Conservation (phyloP, 2,113 vertebrate genomes). For the Numenius arquata region DNA sequence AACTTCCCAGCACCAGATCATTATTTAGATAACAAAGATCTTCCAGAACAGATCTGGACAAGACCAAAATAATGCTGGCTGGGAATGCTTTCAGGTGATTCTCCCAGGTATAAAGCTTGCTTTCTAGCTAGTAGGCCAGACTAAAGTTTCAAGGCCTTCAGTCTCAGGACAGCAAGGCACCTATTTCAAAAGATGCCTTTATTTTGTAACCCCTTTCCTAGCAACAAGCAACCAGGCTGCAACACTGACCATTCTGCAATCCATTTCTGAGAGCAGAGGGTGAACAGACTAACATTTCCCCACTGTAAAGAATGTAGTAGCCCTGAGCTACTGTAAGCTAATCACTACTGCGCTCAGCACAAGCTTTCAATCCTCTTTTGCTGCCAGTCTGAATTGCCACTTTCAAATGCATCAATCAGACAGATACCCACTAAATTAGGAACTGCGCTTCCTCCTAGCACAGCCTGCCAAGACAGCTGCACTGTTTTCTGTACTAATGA, state of each 20-base stretch:
- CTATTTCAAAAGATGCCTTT: not conserved
- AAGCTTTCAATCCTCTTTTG: not conserved
- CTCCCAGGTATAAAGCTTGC: not conserved
- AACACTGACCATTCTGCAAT: not conserved
- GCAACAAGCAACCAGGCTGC: not conserved
- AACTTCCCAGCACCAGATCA: not conserved
- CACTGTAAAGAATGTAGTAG: not conserved
- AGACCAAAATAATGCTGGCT: not conserved
- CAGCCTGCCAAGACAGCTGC: conserved; percentile 26
- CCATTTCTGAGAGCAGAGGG: not conserved
- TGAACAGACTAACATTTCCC: not conserved
- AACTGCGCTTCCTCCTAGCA: not conserved
- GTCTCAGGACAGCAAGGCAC: not conserved
- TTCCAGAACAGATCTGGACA: not conserved
- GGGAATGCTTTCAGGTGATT: not conserved
- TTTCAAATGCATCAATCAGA: not conserved
- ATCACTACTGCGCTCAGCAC: not conserved
- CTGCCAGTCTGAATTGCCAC: not conserved
- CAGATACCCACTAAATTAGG: not conserved
- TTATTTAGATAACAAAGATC: not conserved
- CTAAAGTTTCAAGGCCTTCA: not conserved
- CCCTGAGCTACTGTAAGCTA: not conserved
- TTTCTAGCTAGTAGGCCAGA: not conserved
- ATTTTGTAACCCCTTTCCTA: not conserved
- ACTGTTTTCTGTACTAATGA: not conserved